Percentiles rank a stretch among this genome's conserved stretches.
Evolutionary conservation across 2,113 vertebrate genomes (phyloP).

Genomic region (Oryzias javanicus): DNA sequence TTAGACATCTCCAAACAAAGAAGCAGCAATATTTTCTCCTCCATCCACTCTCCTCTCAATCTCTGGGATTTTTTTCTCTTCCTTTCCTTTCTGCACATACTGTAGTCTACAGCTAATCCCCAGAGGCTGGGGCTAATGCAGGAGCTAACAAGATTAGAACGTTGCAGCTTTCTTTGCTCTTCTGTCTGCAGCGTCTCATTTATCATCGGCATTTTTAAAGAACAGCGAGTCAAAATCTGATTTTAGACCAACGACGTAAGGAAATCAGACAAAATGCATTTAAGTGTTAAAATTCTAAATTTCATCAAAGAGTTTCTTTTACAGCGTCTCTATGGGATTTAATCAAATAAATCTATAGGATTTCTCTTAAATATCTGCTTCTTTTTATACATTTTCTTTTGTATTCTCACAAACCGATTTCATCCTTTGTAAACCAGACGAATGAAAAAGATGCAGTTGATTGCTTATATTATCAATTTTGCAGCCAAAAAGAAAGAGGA

Average conservation of each 20-base stretch:
- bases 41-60: background rate
- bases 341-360: too few species aligned
- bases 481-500: background rate
- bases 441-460: too few species aligned
- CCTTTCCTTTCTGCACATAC: slow-evolving; percentile 21
- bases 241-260: slow-evolving; percentile 6
- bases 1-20: slow-evolving; percentile 11
- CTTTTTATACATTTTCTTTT: too few species aligned
- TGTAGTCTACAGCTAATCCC: slow-evolving; percentile 45
- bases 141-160: slow-evolving; percentile 67
- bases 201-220: slow-evolving; percentile 20
- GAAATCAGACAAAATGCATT: background rate
- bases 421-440: too few species aligned
- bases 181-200: slow-evolving; percentile 38
- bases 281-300: background rate
- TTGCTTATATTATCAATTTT: too few species aligned
- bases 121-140: slow-evolving; percentile 52
- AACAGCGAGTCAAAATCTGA: slow-evolving; percentile 10
- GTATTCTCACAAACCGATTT: too few species aligned
- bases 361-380: too few species aligned
- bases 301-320: background rate
- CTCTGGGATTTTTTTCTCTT: slow-evolving; percentile 3
- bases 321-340: background rate
- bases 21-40: slow-evolving; percentile 3
- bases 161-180: slow-evolving; percentile 28